phyloP scores from a whole-genome alignment of 2,113 vertebrate species.

The Mandrillus leucophaeus region DNA sequence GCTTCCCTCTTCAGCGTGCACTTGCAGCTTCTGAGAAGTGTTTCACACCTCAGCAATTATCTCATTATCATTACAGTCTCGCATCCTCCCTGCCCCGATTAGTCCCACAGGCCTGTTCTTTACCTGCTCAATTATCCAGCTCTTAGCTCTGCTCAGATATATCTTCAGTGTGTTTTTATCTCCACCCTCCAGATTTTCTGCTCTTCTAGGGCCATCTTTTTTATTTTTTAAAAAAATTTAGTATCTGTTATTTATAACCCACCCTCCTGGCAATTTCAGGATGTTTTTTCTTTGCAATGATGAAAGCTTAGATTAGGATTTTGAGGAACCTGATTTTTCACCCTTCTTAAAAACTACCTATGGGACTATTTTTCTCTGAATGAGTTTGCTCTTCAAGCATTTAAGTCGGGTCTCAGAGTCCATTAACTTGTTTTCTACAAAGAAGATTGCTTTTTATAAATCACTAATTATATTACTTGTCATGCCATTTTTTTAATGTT shows the following conservation, averaged over 20 bases:
- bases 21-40: neutral
- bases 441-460: neutral
- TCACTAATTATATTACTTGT: neutral
- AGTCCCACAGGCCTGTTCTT: slow-evolving; percentile 7
- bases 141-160: neutral
- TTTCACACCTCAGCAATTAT: neutral
- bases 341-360: neutral
- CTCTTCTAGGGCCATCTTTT: neutral
- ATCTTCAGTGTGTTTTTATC: neutral
- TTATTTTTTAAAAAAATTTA: neutral
- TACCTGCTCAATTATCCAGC: slow-evolving; percentile 6
- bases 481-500: neutral
- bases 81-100: neutral
- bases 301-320: neutral
- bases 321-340: neutral
- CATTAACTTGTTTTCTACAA: neutral
- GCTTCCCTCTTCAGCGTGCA: neutral
- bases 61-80: neutral
- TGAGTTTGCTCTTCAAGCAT: neutral
- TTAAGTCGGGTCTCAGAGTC: neutral
- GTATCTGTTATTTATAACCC: neutral
- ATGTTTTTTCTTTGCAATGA: neutral
- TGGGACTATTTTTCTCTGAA: neutral
- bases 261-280: neutral
- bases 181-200: neutral